Conservation (phyloP, 2,888 invertebrate species). For the Leptura quadrifasciata region DNA sequence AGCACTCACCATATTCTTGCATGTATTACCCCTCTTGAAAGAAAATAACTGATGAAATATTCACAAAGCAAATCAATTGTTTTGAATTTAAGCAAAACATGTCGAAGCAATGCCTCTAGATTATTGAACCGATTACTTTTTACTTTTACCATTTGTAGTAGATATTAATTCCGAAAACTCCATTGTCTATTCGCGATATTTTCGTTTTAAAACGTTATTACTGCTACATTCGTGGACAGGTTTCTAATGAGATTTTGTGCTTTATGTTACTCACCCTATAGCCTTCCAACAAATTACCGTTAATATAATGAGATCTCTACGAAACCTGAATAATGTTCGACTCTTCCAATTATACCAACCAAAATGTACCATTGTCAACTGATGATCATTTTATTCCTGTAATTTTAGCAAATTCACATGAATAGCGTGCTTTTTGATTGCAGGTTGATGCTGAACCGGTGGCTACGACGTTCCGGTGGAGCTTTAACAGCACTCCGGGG, state of each 20-base stretch:
- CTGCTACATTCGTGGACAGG: not conserved
- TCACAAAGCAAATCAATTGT: no score
- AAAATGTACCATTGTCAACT: constrained; percentile 25
- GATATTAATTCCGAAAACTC: no score
- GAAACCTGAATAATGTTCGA: constrained; percentile 9
- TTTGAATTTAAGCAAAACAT: no score
- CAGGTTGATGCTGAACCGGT: constrained; percentile 86
- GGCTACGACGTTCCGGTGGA: constrained; percentile 79
- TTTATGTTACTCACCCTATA: not conserved
- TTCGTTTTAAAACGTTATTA: not conserved
- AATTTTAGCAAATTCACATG: constrained; percentile 27
- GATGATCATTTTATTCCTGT: constrained; percentile 32
- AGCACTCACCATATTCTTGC: no score
- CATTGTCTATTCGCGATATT: not conserved
- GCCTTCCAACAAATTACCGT: constrained; percentile 11
- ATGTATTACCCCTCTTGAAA: no score
- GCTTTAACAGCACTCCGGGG: constrained; percentile 81
- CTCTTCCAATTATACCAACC: constrained; percentile 17
- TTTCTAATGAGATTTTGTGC: not conserved
- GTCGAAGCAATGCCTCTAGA: no score
- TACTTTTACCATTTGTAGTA: no score
- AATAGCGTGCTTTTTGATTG: constrained; percentile 42
- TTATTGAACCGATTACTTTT: no score
- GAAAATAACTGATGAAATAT: no score
- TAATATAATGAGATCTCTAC: constrained; percentile 13